Evolutionary conservation across 2,888 invertebrate species (phyloP).

Genomic region (Reticulitermes lucifugus): DNA sequence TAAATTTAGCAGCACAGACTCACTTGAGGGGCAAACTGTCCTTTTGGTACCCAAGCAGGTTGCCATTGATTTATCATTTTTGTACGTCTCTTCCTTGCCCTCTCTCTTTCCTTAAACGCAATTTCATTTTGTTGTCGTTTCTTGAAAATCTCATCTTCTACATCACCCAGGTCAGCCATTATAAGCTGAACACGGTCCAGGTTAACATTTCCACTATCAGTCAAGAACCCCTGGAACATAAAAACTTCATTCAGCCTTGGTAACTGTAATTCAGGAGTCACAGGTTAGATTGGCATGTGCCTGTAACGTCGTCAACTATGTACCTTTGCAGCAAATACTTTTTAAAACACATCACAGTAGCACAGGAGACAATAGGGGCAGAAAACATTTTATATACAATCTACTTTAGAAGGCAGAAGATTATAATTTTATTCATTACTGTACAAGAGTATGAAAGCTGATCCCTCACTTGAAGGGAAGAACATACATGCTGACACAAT

Average conservation of each 20-base stretch:
- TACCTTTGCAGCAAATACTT: too few species aligned
- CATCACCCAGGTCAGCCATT: constrained; percentile 91
- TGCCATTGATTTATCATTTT: constrained; percentile 63
- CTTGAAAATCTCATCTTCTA: constrained; percentile 98
- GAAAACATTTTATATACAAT: too few species aligned
- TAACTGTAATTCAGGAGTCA: too few species aligned
- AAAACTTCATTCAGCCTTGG: constrained; percentile 34
- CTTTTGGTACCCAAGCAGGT: constrained; percentile 77
- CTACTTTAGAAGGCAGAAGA: too few species aligned
- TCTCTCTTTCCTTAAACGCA: constrained; percentile 82
- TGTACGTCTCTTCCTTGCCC: constrained; percentile 72
- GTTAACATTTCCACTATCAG: constrained; percentile 94
- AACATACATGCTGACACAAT: too few species aligned
- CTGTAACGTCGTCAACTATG: too few species aligned
- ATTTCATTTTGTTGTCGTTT: constrained; percentile 88
- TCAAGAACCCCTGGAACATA: constrained; percentile 84
- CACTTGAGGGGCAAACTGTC: constrained; percentile 85
- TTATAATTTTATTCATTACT: too few species aligned
- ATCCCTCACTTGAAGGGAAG: too few species aligned
- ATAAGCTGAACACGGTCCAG: constrained; percentile 95
- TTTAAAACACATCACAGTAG: too few species aligned
- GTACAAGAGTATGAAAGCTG: too few species aligned
- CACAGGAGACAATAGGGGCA: too few species aligned
- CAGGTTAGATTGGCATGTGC: too few species aligned
- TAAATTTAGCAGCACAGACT: constrained; percentile 55